Evolutionary conservation across 2,113 vertebrate species (phyloP).

Genomic region (Mus musculus): DNA sequence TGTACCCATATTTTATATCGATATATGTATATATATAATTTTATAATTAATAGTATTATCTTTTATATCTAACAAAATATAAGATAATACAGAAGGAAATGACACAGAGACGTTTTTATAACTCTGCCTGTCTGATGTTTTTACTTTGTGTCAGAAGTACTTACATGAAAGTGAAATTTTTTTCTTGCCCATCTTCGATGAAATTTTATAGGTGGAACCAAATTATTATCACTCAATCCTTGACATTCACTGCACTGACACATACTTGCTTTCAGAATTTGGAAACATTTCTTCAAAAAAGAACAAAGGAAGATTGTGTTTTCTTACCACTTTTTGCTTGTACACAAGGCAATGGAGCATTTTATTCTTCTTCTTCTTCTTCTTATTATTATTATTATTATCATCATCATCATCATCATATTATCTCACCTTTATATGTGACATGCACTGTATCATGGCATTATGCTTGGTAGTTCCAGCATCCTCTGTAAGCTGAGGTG

Average conservation of each 20-base stretch:
- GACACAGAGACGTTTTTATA: not conserved
- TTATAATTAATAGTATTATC: not conserved
- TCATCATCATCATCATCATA: too few species aligned
- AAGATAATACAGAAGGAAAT: constrained; percentile 32
- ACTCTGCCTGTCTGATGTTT: not conserved
- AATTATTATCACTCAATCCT: constrained; percentile 30
- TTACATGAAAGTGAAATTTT: constrained; percentile 19
- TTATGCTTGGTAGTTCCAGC: not conserved
- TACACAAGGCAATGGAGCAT: constrained; percentile 22
- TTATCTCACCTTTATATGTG: not conserved
- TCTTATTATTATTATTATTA: too few species aligned
- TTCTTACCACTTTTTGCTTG: constrained; percentile 50
- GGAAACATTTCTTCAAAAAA: constrained; percentile 56
- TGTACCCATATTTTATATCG: not conserved
- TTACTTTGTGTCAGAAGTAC: constrained; percentile 53
- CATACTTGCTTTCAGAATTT: constrained; percentile 68
- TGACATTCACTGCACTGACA: constrained; percentile 63
- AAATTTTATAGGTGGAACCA: constrained; percentile 27
- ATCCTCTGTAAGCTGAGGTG: not conserved
- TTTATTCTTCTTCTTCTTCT: too few species aligned
- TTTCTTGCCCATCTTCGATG: not conserved
- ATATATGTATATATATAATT: not conserved
- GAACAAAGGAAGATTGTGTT: constrained; percentile 55
- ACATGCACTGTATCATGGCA: not conserved
- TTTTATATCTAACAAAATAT: not conserved